Evolutionary conservation across 2,113 vertebrate genomes (phyloP).

Genomic region (Alethe diademata): DNA sequence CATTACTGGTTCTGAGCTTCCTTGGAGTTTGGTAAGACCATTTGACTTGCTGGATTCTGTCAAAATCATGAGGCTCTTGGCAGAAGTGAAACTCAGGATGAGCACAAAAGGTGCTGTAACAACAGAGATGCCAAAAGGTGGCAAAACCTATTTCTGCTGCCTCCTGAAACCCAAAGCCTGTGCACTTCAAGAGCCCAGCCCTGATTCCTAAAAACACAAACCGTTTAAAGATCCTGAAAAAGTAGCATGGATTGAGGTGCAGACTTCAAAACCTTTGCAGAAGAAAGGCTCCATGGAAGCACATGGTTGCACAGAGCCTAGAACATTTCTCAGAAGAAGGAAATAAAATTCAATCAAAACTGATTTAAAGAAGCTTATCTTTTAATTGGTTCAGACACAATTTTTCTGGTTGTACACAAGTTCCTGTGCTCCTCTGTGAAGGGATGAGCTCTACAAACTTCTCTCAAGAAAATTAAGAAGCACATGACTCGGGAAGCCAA

Average conservation of each 20-base stretch:
- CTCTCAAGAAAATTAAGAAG: conserved; percentile 81
- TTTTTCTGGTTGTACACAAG: not conserved
- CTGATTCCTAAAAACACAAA: not conserved
- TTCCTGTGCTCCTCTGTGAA: not conserved
- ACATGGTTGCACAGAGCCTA: not conserved
- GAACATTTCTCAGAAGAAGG: not conserved
- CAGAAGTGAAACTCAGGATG: not conserved
- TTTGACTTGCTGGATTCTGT: not conserved
- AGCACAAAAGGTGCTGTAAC: not conserved
- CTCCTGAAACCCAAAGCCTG: not conserved
- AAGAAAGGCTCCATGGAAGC: not conserved
- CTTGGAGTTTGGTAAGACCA: not conserved
- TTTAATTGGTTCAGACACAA: not conserved
- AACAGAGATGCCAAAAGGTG: not conserved
- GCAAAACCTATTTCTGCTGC: not conserved
- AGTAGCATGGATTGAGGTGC: accelerated
- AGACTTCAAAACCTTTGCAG: not conserved
- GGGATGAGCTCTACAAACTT: conserved; percentile 53
- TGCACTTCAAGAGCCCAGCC: not conserved
- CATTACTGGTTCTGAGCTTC: not conserved
- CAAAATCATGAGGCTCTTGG: not conserved
- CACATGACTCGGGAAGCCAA: conserved; percentile 83
- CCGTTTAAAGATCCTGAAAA: not conserved
- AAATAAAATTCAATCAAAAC: not conserved
- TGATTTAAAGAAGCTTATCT: not conserved